Evolutionary conservation across 2,888 invertebrate species (phyloP), one percentile per base, ranked within the genome.

Genomic region (Drosophila setosimentum): DNA sequence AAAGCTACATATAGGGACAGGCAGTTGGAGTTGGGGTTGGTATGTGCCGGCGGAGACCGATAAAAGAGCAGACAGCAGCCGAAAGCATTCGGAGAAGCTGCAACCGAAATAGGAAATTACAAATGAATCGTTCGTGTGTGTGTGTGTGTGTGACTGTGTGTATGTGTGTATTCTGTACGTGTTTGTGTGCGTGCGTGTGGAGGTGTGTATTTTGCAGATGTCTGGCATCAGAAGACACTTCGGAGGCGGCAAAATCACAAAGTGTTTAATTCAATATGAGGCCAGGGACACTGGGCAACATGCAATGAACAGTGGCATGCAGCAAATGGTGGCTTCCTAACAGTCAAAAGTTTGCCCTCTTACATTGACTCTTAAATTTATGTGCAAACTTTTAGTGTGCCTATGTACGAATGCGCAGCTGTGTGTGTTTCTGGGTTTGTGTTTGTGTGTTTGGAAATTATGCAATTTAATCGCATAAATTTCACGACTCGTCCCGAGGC

Each of bases 381-480:
- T 86, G 87, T 75, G 73, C 73, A 89, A 86, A 86, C 78, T 89
- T 86, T 83, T 62, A 50, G 40, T 68, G 53, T 61, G 42, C 60
- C 54, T 24, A 45, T 45, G 45, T 45, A 45, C 45, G 45, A 45
- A 45, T 45, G 24, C 16, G 8, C 45, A 45, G 45, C 24, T 50
- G 66, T 67, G 55, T 65, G 53, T 61, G 30, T 67, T 16, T 45
- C 16, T 24, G 24, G 48, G 27, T 69, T 40, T 29, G 55, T 27
- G 37, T 70, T 50, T 60, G 45, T 58, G 58, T 74, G 74, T 71
- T 64, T 76, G 70, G 58, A 80, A 89, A 87, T 87, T 87, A 87
- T 87, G 87, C 87, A 87, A 85, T 89, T 89, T 85, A 72, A 85
- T 74, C 82, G 87, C 85, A 87, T 87, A 87, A 87, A 87, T 89